Conservation (phyloP, 2,888 invertebrate species). For the Lasius platythorax region DNA sequence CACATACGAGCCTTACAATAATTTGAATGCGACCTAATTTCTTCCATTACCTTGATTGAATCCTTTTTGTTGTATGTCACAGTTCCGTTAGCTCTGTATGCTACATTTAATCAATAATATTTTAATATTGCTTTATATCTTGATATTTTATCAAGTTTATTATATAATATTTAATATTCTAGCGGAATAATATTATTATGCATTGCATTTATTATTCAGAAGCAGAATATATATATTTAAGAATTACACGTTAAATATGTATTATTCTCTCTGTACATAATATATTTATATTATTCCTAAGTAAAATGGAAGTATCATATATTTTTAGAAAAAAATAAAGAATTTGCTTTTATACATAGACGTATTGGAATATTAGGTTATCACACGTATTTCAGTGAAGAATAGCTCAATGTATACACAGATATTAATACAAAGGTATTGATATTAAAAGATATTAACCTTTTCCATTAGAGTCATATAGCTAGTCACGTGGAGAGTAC, state of each 20-base stretch:
- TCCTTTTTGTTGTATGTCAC: not conserved
- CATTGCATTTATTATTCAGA: not conserved
- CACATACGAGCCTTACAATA: conserved; percentile 27
- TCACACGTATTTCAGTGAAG: not conserved
- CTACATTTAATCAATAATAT: not conserved
- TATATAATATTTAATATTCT: not conserved
- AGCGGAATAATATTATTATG: not conserved
- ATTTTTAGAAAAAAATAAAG: not conserved
- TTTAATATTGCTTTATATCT: not conserved
- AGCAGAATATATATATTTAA: not conserved
- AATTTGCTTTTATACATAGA: not conserved
- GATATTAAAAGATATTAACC: conserved; percentile 11
- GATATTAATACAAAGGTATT: not conserved
- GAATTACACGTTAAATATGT: not conserved
- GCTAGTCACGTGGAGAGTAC: not conserved
- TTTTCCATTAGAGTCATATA: conserved; percentile 7
- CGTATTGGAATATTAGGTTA: not conserved
- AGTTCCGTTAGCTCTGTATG: not conserved
- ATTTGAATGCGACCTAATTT: conserved; percentile 35
- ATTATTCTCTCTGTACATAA: not conserved
- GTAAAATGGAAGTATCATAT: not conserved
- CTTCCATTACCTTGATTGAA: conserved; percentile 22
- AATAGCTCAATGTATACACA: not conserved
- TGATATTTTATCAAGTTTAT: not conserved
- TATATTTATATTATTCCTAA: not conserved